Evolutionary conservation across 2,888 invertebrate genomes (phyloP).

Genomic region (Adelphocoris suturalis): DNA sequence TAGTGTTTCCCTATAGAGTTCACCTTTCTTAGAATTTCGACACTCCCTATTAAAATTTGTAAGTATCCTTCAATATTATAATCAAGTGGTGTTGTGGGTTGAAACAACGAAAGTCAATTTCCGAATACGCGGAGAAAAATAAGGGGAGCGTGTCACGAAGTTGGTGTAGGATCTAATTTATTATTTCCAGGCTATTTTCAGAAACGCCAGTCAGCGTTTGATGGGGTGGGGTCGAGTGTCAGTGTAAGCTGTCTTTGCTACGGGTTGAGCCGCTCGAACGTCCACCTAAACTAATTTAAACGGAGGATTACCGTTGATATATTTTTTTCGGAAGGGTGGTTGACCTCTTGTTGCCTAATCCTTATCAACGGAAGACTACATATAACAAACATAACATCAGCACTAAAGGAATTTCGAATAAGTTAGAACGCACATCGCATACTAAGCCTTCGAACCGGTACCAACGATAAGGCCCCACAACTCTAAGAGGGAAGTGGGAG

Average conservation of each 20-base stretch:
- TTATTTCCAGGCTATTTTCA: constrained; percentile 19
- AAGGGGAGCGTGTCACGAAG: constrained; percentile 11
- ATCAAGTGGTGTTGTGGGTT: neutral
- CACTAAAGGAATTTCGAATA: too few species aligned
- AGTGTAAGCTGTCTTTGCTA: constrained; percentile 13
- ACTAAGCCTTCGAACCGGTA: too few species aligned
- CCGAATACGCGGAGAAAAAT: neutral
- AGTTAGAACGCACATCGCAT: too few species aligned
- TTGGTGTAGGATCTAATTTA: neutral
- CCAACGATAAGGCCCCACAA: too few species aligned
- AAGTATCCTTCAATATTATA: neutral
- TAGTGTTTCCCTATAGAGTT: too few species aligned
- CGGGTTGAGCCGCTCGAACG: neutral
- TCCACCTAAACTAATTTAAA: constrained; percentile 17
- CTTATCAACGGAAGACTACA: neutral
- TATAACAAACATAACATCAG: too few species aligned
- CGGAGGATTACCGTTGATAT: neutral
- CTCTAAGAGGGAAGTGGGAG: too few species aligned
- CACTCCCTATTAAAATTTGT: too few species aligned
- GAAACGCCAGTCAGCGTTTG: constrained; percentile 12
- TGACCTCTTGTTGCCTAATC: neutral
- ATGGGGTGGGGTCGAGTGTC: neutral
- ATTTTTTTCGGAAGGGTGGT: neutral
- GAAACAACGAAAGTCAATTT: constrained; percentile 19
- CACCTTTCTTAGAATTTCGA: too few species aligned